Evolutionary conservation across 2,113 vertebrate species (phyloP).

Genomic region (Hiodon alosoides): DNA sequence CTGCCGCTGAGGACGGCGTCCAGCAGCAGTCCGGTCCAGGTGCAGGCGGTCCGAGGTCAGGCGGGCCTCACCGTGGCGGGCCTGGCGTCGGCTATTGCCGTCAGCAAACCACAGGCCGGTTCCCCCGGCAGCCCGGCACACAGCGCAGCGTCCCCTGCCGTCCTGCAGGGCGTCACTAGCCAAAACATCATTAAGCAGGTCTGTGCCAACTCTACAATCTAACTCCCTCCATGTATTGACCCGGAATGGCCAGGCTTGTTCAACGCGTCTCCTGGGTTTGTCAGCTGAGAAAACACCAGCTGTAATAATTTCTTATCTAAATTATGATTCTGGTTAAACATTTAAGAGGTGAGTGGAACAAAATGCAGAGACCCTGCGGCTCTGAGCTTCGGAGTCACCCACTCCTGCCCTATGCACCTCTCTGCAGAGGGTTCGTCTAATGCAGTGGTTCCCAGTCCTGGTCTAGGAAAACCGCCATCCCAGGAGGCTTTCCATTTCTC

Average conservation of each 20-base stretch:
- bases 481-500: no score
- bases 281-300: no score
- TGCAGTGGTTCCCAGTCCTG: no score
- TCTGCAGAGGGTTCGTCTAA: background rate
- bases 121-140: slow-evolving; percentile 68
- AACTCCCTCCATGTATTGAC: background rate
- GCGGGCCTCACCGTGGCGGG: slow-evolving; percentile 67
- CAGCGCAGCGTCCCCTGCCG: slow-evolving; percentile 62
- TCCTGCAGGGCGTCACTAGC: slow-evolving; percentile 78
- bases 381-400: no score
- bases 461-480: no score
- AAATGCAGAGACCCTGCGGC: no score
- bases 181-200: slow-evolving; percentile 95
- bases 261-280: no score
- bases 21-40: slow-evolving; percentile 61
- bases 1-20: slow-evolving; percentile 78
- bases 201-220: background rate
- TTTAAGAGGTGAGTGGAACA: no score
- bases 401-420: slow-evolving; percentile 3
- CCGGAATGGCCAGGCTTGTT: background rate
- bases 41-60: slow-evolving; percentile 59
- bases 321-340: no score
- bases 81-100: slow-evolving; percentile 60
- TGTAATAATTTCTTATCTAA: no score
- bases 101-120: slow-evolving; percentile 69